phyloP scores from a whole-genome alignment of 2,797 vertebrate genomes.

The Molossus alvarezi region DNA sequence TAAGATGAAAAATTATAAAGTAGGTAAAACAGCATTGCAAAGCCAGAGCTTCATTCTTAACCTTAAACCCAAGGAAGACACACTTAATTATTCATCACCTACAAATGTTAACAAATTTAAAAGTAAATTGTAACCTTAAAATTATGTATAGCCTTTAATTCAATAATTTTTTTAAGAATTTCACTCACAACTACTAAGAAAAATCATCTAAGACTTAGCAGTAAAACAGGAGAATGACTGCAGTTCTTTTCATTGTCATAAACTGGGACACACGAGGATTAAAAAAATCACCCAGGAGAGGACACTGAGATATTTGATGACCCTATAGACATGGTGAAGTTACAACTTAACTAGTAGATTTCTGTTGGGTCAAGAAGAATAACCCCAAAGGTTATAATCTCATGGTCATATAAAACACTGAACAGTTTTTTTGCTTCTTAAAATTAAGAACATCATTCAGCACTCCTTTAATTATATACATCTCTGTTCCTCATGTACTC shows the following conservation, averaged over 20 bases:
- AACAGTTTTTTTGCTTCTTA: conserved; percentile 49
- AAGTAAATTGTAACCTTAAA: conserved; percentile 27
- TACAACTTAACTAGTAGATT: neutral
- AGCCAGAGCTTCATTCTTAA: neutral
- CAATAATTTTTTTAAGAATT: neutral
- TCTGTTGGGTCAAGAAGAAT: neutral
- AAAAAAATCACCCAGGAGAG: neutral
- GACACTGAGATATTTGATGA: neutral
- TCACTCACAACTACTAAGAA: neutral
- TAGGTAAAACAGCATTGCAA: neutral
- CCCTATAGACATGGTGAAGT: neutral
- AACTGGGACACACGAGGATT: neutral
- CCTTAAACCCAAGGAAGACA: neutral
- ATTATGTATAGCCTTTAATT: conserved; percentile 1
- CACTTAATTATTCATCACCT: neutral
- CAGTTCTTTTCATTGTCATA: neutral
- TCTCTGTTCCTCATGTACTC: neutral
- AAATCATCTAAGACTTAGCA: neutral
- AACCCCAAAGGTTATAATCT: neutral
- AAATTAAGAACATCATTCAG: neutral
- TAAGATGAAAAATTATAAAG: conserved; percentile 39
- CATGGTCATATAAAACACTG: neutral
- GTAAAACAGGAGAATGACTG: neutral
- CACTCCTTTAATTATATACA: conserved; percentile 25
- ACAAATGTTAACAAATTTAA: neutral